A percentile compares a stretch with the other conserved stretches of the same genome.
Conservation (phyloP, 1,140 invertebrate species). For the Zaprionus inermis region DNA sequence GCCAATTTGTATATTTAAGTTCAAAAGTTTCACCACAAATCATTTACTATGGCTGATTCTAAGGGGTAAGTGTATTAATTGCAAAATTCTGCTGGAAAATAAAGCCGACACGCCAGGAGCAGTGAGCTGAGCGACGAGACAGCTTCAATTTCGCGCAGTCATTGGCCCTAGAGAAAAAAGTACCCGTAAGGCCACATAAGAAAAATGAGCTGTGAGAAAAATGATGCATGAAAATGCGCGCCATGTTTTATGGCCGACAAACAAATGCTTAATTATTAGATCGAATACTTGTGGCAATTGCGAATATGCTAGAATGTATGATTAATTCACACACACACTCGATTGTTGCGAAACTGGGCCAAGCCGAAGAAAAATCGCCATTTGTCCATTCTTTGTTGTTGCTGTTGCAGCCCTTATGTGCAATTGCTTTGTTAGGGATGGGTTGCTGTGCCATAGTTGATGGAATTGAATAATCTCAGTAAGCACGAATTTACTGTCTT, state of each 20-base stretch:
- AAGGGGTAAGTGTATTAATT: slow-evolving; percentile 67
- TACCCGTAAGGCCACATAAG: slow-evolving; percentile 64
- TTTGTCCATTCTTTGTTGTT: slow-evolving; percentile 51
- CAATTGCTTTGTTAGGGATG: slow-evolving; percentile 39
- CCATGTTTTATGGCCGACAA: not conserved
- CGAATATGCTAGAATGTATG: not conserved
- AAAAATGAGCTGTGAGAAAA: slow-evolving; percentile 30
- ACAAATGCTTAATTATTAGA: not conserved
- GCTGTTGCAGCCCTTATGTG: slow-evolving; percentile 42
- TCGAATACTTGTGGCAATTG: not conserved
- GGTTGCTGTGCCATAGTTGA: not conserved
- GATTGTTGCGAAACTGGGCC: slow-evolving; percentile 60
- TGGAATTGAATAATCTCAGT: slow-evolving; percentile 10
- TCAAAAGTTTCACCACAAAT: slow-evolving; percentile 60
- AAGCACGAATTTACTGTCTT: not conserved
- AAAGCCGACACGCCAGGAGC: slow-evolving; percentile 50
- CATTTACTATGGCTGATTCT: slow-evolving; percentile 67
- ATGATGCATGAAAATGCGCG: slow-evolving; percentile 6
- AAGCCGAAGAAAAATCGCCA: slow-evolving; percentile 62
- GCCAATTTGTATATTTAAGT: slow-evolving; percentile 65
- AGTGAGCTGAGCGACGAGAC: slow-evolving; percentile 21
- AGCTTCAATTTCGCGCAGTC: slow-evolving; percentile 72
- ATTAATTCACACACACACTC: not conserved
- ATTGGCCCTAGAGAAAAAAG: slow-evolving; percentile 51
- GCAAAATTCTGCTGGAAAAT: slow-evolving; percentile 16